phyloP scores from a whole-genome alignment of 2,888 invertebrate genomes.

The Apamea monoglypha region DNA sequence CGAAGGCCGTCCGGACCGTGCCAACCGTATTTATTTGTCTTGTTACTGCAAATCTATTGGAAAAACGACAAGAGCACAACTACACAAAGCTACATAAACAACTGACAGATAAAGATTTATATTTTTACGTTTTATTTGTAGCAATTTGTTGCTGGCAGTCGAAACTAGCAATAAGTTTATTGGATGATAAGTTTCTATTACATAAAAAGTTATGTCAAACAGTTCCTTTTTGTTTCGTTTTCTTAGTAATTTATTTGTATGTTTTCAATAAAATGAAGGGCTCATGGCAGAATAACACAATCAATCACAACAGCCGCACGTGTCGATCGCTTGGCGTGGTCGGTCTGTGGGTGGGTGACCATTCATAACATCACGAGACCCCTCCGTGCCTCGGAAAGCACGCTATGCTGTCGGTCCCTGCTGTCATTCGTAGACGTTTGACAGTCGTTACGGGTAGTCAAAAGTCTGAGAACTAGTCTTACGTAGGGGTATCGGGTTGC shows the following conservation, averaged over 20 bases:
- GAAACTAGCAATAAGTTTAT: conserved; percentile 55
- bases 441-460: too few relatives aligned
- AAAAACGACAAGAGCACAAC: conserved; percentile 78
- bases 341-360: neutral
- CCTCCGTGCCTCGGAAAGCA: too few relatives aligned
- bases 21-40: conserved; percentile 81
- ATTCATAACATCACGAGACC: neutral
- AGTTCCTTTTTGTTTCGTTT: conserved; percentile 16
- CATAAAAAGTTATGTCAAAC: conserved; percentile 23
- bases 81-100: conserved; percentile 67
- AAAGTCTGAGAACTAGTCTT: neutral
- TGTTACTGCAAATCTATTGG: conserved; percentile 84
- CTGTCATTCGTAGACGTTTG: too few relatives aligned
- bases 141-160: conserved; percentile 48
- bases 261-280: conserved; percentile 29
- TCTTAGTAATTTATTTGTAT: conserved; percentile 18
- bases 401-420: too few relatives aligned
- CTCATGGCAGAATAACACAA: neutral
- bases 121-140: conserved; percentile 59
- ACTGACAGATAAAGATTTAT: conserved; percentile 66
- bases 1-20: conserved; percentile 64
- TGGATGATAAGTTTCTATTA: conserved; percentile 51
- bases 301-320: neutral
- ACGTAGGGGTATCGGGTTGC: neutral
- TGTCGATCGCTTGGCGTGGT: neutral